Evolutionary conservation across 2,113 vertebrate genomes (phyloP), one percentile per base, ranked within the genome.

Genomic region (Trogon melanurus): DNA sequence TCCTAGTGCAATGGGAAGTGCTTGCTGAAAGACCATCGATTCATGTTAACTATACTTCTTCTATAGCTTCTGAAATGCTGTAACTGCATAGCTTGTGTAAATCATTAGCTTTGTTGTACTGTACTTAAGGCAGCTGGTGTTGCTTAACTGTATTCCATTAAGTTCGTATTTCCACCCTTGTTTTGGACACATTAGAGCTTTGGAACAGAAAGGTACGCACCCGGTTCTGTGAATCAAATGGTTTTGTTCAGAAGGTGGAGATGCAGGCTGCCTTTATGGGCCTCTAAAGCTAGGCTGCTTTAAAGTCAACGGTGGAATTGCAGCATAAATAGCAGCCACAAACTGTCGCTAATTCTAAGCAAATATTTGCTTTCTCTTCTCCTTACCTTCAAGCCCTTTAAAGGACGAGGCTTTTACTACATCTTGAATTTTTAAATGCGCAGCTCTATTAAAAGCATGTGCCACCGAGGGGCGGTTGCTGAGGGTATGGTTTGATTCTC

Each of bases 121-220:
- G 89, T 95, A 91, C 81, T 62, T 60, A 82, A 97, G 93, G 88
- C 91, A 97, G 97, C 96, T 97, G 96, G 91, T 97, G 95, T 97
- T 97, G 96, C 97, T 97, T 97, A 97, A 97, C 94, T 96, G 97
- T 97, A 64, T 95, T 95, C 80, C 91, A 88, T 85, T 97, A 96
- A 97, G 94, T 96, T 97, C 91, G 34, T 92, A 97, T 93, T 96
- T 97, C 85, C 89, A 91, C 98, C 95, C 92, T 89, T 94, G 91
- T 93, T 96, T 93, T 95, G 97, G 97, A 96, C 94, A 84, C 90
- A 89, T 95, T 97, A 98, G 96, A 98, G 93, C 96, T 97, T 95
- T 97, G 98, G 95, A 96, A 92, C 95, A 97, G 92, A 97, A 98
- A 97, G 95, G 95, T 97, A 94, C 93, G 96, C 96, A 96, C 79